Evolutionary conservation across 2,888 invertebrate species (phyloP).

Genomic region (Drosophila borealis): DNA sequence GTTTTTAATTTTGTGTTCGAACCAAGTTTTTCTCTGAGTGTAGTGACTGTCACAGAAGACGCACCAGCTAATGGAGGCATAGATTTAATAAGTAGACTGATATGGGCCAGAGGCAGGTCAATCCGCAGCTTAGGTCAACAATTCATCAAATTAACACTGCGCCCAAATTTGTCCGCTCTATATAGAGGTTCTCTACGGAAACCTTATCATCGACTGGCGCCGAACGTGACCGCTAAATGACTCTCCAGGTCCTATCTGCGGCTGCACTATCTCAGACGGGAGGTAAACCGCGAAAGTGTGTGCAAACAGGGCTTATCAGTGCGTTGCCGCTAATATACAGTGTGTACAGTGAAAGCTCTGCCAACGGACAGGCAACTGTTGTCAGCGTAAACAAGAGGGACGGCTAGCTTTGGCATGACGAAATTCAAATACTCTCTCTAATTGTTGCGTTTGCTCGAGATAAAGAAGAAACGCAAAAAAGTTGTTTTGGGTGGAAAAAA

Average conservation of each 20-base stretch:
- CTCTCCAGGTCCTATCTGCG: constrained; percentile 24
- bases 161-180: constrained; percentile 48
- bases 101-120: constrained; percentile 8
- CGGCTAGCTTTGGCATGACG: too few species aligned
- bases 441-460: too few species aligned
- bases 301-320: constrained; percentile 43
- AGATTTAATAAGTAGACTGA: constrained; percentile 11
- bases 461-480: too few species aligned
- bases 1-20: neutral
- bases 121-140: constrained; percentile 16
- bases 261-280: constrained; percentile 22
- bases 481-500: too few species aligned
- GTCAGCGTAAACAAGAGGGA: neutral
- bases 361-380: neutral
- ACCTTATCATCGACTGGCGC: constrained; percentile 38
- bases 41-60: constrained; percentile 4
- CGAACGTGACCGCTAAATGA: constrained; percentile 62
- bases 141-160: constrained; percentile 63
- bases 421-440: too few species aligned
- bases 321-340: too few species aligned
- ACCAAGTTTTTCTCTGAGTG: constrained; percentile 4
- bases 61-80: constrained; percentile 23
- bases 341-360: neutral
- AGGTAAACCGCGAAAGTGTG: constrained; percentile 31
- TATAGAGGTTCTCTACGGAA: neutral